These are phyloP conservation scores for Cyprinodon brontotheroides DNA, from an alignment of 2,113 vertebrate genomes.

Conservation along the genomic window DNA sequence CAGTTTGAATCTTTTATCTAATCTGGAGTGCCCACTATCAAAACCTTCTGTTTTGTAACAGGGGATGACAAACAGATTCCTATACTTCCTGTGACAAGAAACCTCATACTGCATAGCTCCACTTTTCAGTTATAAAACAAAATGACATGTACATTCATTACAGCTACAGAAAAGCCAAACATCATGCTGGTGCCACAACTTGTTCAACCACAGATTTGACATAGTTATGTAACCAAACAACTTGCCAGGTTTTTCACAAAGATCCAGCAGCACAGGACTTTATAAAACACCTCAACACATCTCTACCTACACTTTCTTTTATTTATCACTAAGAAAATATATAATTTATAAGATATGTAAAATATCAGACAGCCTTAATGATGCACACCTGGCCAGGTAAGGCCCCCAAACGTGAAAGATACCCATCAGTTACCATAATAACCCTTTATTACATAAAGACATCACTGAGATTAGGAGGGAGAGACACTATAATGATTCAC, in stretches of 20 bases:
- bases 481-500: background rate
- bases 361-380: background rate
- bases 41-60: slow-evolving; percentile 8
- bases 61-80: background rate
- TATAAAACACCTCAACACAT: slow-evolving; percentile 7
- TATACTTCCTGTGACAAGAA: background rate
- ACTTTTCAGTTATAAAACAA: background rate
- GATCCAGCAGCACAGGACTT: slow-evolving; percentile 4
- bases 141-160: background rate
- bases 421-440: slow-evolving; percentile 4
- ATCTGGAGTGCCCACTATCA: background rate
- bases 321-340: background rate
- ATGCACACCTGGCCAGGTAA: slow-evolving; percentile 49
- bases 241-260: slow-evolving; percentile 5
- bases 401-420: slow-evolving; percentile 35
- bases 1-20: slow-evolving; percentile 4
- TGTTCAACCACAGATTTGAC: background rate
- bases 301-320: background rate
- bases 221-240: slow-evolving; percentile 14
- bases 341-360: background rate
- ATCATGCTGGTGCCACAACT: background rate
- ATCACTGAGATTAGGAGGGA: background rate
- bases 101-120: background rate
- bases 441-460: background rate
- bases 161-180: background rate